phyloP scores from a whole-genome alignment of 2,888 invertebrate genomes.

The Agrenia bidenticulata region DNA sequence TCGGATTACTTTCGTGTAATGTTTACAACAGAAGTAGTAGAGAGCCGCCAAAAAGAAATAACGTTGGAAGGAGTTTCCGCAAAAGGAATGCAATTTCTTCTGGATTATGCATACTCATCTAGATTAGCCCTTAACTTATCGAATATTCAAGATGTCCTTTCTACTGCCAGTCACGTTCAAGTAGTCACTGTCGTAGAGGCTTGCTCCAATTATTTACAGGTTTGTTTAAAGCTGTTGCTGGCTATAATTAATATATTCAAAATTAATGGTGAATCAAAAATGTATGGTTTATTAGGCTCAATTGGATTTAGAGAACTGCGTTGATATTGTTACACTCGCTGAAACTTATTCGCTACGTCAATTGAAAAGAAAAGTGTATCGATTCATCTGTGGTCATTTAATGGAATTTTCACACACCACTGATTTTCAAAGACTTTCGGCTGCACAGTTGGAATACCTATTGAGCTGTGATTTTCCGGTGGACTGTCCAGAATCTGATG shows the following conservation, averaged over 20 bases:
- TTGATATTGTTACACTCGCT: slow-evolving; percentile 69
- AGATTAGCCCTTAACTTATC: slow-evolving; percentile 64
- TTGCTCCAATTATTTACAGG: slow-evolving; percentile 65
- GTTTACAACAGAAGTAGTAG: slow-evolving; percentile 69
- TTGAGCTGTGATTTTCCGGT: slow-evolving; percentile 69
- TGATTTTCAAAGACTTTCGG: slow-evolving; percentile 65
- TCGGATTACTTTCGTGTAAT: slow-evolving; percentile 75
- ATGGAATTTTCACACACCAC: slow-evolving; percentile 62
- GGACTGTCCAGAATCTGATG: slow-evolving; percentile 66
- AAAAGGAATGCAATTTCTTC: slow-evolving; percentile 64
- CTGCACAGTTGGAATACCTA: slow-evolving; percentile 65
- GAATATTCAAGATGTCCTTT: slow-evolving; percentile 69
- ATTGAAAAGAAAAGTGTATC: slow-evolving; percentile 64
- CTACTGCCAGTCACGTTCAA: slow-evolving; percentile 70
- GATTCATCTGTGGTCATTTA: slow-evolving; percentile 67
- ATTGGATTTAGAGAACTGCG: slow-evolving; percentile 69
- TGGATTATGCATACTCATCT: slow-evolving; percentile 71
- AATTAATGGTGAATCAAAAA: slow-evolving; percentile 5
- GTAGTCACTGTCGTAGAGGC: slow-evolving; percentile 67
- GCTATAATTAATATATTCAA: slow-evolving; percentile 5
- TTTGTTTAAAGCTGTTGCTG: slow-evolving; percentile 59
- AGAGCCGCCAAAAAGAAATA: slow-evolving; percentile 67
- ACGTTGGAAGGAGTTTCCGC: slow-evolving; percentile 68
- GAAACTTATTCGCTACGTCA: slow-evolving; percentile 67
- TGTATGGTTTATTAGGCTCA: slow-evolving; percentile 58